Evolutionary conservation across 2,797 vertebrate species (phyloP), one percentile per base, ranked within the genome.

Genomic region (Falco concolor): DNA sequence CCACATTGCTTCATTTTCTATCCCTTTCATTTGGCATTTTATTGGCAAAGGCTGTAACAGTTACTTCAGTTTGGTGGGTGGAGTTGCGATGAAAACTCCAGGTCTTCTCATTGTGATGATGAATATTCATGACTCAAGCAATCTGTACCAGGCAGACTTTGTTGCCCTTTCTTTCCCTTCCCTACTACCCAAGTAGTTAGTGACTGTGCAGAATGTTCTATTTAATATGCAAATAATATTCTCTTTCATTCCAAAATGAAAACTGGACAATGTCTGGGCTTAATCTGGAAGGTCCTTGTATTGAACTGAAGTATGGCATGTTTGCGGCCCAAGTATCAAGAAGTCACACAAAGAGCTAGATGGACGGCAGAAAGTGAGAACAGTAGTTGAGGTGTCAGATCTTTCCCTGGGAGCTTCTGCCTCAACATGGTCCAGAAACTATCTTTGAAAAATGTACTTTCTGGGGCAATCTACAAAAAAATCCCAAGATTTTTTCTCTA

Each of bases 121-220:
- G 97, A 98, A 97, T 98, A 98, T 97, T 98, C 96, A 97, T 96
- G 88, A 96, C 93, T 94, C 91, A 81, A 95, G 93, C 96, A 97
- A 97, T 93, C 96, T 96, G 97, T 91, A 96, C 57, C 78, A 97
- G 94, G 96, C 95, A 98, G 96, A 97, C 78, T 98, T 96, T 89
- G 75, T 76, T 95, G 94, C 90, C 95, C 61, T 96, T 87, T 92
- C 88, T 95, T 95, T 96, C 94, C 93, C 93, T 74, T 97, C 92
- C 90, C 78, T 96, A 64, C 95, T 95, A 88, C 86, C 69, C 74
- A 94, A 96, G 76, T 64, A 94, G 91, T 80, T 64, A 94, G 91
- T 80, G 87, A 93, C 95, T 81, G 49, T 78, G 94, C 63, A 82
- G 60, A 69, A 70, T 59, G 12, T 87, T 95, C 25, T 87, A 96